Conservation (phyloP, 2,888 invertebrate species). For the Rhodophaea formosa region DNA sequence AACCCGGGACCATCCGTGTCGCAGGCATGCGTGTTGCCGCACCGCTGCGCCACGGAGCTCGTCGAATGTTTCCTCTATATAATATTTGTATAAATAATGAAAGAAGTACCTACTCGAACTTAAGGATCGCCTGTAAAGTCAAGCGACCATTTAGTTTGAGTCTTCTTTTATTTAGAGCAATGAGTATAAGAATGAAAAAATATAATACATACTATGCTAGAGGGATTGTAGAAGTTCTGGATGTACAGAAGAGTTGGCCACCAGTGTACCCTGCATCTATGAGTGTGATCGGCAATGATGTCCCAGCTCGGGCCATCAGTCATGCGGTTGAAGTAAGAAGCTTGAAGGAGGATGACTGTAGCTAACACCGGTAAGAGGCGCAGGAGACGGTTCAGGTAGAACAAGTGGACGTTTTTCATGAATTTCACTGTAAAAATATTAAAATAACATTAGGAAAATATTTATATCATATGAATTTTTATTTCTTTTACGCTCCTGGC, state of each 20-base stretch:
- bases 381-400: conserved; percentile 59
- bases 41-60: too few relatives aligned
- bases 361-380: conserved; percentile 60
- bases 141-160: too few relatives aligned
- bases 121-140: too few relatives aligned
- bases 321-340: conserved; percentile 48
- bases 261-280: conserved; percentile 40
- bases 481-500: too few relatives aligned
- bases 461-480: too few relatives aligned
- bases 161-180: too few relatives aligned
- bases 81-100: too few relatives aligned
- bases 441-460: background rate
- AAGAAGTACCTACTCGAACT: too few relatives aligned
- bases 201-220: background rate
- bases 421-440: conserved; percentile 46
- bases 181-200: background rate
- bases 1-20: too few relatives aligned
- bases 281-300: conserved; percentile 30
- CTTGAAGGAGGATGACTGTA: conserved; percentile 48
- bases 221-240: conserved; percentile 7
- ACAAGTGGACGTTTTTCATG: conserved; percentile 53
- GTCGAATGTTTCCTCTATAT: too few relatives aligned
- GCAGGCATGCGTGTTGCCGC: too few relatives aligned
- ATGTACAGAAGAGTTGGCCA: conserved; percentile 43
- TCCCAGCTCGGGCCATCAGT: conserved; percentile 57